phyloP scores from a whole-genome alignment of 1,140 invertebrate genomes.

The Prorops nasuta region DNA sequence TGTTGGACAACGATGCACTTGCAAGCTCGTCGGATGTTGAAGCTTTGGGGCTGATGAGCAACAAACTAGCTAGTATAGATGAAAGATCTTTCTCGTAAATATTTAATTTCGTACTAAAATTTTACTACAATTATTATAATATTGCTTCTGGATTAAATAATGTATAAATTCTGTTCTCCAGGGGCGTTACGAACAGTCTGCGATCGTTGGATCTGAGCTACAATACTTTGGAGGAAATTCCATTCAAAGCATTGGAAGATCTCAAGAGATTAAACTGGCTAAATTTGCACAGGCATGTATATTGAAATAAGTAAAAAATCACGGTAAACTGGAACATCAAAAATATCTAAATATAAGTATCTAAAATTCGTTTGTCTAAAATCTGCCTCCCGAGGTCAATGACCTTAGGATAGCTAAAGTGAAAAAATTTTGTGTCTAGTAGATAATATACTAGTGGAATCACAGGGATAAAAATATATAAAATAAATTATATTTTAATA shows the following conservation, averaged over 20 bases:
- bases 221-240: constrained; percentile 62
- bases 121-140: background rate
- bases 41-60: constrained; percentile 57
- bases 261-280: constrained; percentile 63
- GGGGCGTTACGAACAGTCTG: constrained; percentile 57
- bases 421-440: too few relatives aligned
- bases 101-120: constrained; percentile 1
- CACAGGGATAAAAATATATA: too few relatives aligned
- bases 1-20: constrained; percentile 56
- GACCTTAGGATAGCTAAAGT: too few relatives aligned
- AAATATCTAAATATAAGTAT: too few relatives aligned
- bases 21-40: constrained; percentile 48
- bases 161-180: constrained; percentile 31
- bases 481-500: too few relatives aligned
- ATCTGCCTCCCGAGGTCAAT: too few relatives aligned
- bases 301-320: too few relatives aligned
- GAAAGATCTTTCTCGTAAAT: constrained; percentile 57
- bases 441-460: too few relatives aligned
- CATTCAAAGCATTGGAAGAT: constrained; percentile 57
- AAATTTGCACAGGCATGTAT: constrained; percentile 63
- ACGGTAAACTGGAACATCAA: too few relatives aligned
- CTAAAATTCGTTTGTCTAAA: too few relatives aligned
- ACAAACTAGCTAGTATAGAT: constrained; percentile 53
- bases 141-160: background rate
- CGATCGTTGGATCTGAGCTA: constrained; percentile 66